Percentiles rank a stretch among this genome's conserved stretches.
These are phyloP conservation scores for Paguma larvata DNA, from an alignment of 2,797 vertebrate genomes.

Conservation along the genomic window DNA sequence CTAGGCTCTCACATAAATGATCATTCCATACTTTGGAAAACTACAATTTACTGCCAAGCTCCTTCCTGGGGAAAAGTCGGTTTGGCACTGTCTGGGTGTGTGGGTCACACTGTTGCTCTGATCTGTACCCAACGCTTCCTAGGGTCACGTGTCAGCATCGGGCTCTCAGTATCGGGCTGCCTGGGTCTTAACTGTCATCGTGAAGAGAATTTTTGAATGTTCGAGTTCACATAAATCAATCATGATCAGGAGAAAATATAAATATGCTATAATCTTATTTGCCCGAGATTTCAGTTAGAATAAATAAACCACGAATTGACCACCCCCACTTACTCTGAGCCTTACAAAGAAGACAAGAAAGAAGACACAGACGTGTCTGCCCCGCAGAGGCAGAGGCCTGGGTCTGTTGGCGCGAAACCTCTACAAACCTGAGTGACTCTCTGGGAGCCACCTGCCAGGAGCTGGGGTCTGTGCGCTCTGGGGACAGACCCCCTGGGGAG, in stretches of 20 bases:
- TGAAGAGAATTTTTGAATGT: neutral
- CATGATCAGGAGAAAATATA: neutral
- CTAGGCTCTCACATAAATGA: neutral
- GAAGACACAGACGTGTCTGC: neutral
- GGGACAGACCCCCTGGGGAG: too few species aligned
- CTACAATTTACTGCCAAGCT: too few species aligned
- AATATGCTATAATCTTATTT: neutral
- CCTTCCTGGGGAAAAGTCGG: neutral
- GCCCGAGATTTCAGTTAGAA: neutral
- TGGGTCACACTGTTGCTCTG: neutral
- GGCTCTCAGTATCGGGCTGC: neutral
- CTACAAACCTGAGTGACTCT: neutral
- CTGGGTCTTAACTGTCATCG: too few species aligned
- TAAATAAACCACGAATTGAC: neutral
- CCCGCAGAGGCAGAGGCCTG: neutral
- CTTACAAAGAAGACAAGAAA: neutral
- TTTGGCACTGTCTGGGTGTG: neutral
- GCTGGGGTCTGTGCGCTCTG: too few species aligned
- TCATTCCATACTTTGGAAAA: neutral
- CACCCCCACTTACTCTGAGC: neutral
- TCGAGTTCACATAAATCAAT: neutral
- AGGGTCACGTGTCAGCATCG: neutral
- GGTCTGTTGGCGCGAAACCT: neutral
- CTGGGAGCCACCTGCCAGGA: neutral
- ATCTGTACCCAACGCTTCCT: too few species aligned